These are phyloP conservation scores for Numenius arquata DNA, from an alignment of 2,113 vertebrate genomes.

Conservation along the genomic window DNA sequence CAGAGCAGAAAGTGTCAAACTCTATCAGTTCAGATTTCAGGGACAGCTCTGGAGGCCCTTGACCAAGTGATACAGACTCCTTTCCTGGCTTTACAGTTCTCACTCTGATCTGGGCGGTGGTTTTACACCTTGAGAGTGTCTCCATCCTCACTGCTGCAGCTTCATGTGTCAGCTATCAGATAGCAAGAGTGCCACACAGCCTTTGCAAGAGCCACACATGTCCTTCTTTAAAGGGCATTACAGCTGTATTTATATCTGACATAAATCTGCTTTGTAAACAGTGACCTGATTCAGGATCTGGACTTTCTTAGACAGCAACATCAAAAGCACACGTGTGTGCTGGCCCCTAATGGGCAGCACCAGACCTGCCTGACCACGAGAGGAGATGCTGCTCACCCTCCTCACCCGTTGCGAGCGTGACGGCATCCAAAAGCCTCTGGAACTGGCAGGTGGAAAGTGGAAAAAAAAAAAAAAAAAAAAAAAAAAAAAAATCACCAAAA, in stretches of 20 bases:
- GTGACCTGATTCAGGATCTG: not conserved
- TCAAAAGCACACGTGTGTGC: not conserved
- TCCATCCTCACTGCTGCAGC: not conserved
- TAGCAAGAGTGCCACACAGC: not conserved
- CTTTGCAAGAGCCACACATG: not conserved
- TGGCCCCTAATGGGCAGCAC: not conserved
- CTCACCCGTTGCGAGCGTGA: rapidly evolving
- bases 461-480: no score
- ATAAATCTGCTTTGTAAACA: constrained; percentile 49
- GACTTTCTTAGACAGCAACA: not conserved
- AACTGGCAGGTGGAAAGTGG: not conserved
- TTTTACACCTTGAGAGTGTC: not conserved
- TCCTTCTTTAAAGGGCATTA: constrained; percentile 2
- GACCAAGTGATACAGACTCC: rapidly evolving
- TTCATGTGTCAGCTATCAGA: not conserved
- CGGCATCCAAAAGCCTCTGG: not conserved
- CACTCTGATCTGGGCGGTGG: rapidly evolving
- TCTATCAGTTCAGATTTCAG: not conserved
- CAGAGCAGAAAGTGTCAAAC: rapidly evolving
- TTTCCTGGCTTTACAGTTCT: not conserved
- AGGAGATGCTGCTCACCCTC: not conserved
- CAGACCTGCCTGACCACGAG: not conserved
- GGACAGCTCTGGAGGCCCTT: not conserved
- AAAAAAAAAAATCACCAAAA: not conserved
- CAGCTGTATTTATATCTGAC: constrained; percentile 22